Evolutionary conservation across 2,888 invertebrate genomes (phyloP).

Genomic region (Lingula anatina): DNA sequence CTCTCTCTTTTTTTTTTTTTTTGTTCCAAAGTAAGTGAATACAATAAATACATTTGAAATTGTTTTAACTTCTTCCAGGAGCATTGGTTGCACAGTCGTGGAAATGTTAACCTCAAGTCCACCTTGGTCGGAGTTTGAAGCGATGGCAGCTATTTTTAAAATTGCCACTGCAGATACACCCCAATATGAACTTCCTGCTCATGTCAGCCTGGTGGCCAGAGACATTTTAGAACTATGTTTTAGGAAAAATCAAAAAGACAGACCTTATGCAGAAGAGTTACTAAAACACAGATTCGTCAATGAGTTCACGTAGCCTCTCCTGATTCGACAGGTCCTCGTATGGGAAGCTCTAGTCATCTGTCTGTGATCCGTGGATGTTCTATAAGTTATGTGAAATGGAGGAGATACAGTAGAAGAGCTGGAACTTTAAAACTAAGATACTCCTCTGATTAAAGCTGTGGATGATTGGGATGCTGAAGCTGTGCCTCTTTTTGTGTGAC

Average conservation of each 20-base stretch:
- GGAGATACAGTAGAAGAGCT: too few species aligned
- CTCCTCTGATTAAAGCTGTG: too few species aligned
- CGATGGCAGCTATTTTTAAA: constrained; percentile 52
- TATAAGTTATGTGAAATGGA: too few species aligned
- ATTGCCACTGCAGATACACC: constrained; percentile 46
- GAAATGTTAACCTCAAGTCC: constrained; percentile 52
- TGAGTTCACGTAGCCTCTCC: constrained; percentile 5
- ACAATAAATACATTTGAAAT: too few species aligned
- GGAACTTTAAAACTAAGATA: too few species aligned
- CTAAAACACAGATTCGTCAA: constrained; percentile 19
- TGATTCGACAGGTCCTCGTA: too few species aligned
- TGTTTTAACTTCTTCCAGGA: constrained; percentile 35
- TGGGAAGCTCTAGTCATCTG: too few species aligned
- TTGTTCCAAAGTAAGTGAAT: too few species aligned
- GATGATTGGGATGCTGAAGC: too few species aligned
- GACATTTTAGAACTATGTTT: constrained; percentile 43
- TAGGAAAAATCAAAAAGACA: constrained; percentile 25
- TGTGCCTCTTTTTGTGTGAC: too few species aligned
- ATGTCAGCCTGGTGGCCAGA: constrained; percentile 21
- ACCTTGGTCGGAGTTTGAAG: constrained; percentile 50
- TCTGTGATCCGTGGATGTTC: too few species aligned
- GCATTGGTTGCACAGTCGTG: constrained; percentile 52
- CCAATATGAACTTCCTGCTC: constrained; percentile 39
- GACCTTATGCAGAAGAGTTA: constrained; percentile 42
- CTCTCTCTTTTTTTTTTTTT: too few species aligned